Evolutionary conservation across 1,140 invertebrate species (phyloP).

Genomic region (Oncopeltus fasciatus): DNA sequence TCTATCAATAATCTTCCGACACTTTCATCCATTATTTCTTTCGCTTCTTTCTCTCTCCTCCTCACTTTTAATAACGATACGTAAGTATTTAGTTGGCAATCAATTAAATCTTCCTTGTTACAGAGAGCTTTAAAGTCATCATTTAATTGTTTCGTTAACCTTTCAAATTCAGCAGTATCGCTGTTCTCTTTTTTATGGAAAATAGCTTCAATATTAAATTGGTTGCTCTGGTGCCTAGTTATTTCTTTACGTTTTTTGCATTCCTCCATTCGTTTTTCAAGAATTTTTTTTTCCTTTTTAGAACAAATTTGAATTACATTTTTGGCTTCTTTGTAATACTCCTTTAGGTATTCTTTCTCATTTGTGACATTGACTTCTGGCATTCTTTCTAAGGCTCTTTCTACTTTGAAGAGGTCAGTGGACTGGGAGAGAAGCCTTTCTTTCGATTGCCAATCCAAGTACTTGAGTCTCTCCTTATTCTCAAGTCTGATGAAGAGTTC

Average conservation of each 20-base stretch:
- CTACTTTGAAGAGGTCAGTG: neutral
- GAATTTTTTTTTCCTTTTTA: too few species aligned
- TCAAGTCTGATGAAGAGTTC: neutral
- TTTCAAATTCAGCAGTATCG: too few species aligned
- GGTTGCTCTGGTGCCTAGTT: too few species aligned
- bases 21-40: neutral
- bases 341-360: slow-evolving; percentile 1
- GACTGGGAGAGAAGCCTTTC: neutral
- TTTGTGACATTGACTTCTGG: neutral
- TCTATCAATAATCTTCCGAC: neutral
- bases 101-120: too few species aligned
- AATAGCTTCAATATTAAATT: too few species aligned
- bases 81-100: neutral
- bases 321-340: too few species aligned
- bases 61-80: neutral
- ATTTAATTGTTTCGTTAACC: too few species aligned
- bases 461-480: neutral
- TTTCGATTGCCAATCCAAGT: neutral
- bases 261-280: neutral
- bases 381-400: neutral
- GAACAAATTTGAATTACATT: too few species aligned
- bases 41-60: neutral
- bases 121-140: too few species aligned
- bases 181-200: too few species aligned
- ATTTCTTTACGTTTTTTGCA: neutral